phyloP scores from a whole-genome alignment of 2,113 vertebrate species.

The Pitta sordida region DNA sequence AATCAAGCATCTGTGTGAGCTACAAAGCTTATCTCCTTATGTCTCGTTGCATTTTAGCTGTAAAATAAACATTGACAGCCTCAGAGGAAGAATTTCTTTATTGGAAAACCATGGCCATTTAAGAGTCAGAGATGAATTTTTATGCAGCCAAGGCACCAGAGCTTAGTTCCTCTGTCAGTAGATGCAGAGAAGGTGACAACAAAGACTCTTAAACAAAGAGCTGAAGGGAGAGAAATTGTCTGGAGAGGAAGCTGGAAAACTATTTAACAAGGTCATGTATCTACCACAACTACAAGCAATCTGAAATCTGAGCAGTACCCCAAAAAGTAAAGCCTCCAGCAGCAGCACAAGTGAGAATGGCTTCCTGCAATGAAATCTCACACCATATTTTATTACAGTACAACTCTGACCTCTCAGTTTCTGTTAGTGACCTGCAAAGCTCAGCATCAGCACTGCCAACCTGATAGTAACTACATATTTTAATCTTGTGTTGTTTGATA shows the following conservation, averaged over 20 bases:
- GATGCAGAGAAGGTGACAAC: background rate
- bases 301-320: background rate
- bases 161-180: background rate
- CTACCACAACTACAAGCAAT: background rate
- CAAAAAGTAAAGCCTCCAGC: background rate
- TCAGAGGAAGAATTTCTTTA: background rate
- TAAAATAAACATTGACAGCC: background rate
- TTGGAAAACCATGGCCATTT: background rate
- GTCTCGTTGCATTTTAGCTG: background rate
- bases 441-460: background rate
- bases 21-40: background rate
- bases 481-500: background rate
- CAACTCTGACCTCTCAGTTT: background rate
- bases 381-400: accelerated
- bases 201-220: background rate
- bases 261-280: background rate
- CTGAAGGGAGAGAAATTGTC: background rate
- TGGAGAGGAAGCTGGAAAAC: background rate
- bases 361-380: background rate
- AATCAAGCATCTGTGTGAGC: background rate
- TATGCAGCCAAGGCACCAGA: background rate
- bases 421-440: background rate
- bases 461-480: background rate
- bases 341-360: background rate
- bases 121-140: background rate